phyloP scores from a whole-genome alignment of 2,113 vertebrate genomes.

The Motacilla tschutschensis region DNA sequence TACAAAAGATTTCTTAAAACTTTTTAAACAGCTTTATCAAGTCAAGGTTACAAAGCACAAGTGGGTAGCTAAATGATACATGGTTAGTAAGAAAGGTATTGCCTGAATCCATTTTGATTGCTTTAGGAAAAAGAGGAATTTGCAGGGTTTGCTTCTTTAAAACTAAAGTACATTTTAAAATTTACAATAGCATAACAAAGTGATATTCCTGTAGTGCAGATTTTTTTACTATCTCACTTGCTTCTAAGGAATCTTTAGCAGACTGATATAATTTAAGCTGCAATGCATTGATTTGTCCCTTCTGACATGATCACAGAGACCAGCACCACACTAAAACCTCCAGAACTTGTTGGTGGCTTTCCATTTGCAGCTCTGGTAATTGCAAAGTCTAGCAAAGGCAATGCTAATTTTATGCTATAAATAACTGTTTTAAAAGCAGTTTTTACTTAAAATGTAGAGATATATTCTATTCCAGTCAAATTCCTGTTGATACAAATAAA shows the following conservation, averaged over 20 bases:
- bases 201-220: background rate
- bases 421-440: background rate
- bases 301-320: constrained; percentile 8
- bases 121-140: constrained; percentile 18
- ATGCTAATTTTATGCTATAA: background rate
- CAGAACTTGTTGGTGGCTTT: background rate
- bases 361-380: background rate
- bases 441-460: background rate
- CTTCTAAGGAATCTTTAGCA: constrained; percentile 1
- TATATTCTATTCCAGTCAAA: background rate
- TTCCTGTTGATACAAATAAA: background rate
- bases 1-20: constrained; percentile 45
- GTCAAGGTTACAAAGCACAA: constrained; percentile 39
- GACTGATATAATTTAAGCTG: background rate
- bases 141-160: constrained; percentile 21
- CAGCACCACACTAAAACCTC: background rate
- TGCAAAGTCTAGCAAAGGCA: background rate
- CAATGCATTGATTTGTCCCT: constrained; percentile 10
- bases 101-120: constrained; percentile 26
- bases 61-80: constrained; percentile 19
- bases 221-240: background rate
- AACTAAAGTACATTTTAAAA: constrained; percentile 32
- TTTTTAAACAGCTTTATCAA: constrained; percentile 35
- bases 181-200: constrained; percentile 15
- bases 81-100: constrained; percentile 13